A percentile compares a stretch with the other conserved stretches of the same genome.
These are phyloP conservation scores for Lepidurus arcticus DNA, from an alignment of 1,140 invertebrate species.

Conservation along the genomic window DNA sequence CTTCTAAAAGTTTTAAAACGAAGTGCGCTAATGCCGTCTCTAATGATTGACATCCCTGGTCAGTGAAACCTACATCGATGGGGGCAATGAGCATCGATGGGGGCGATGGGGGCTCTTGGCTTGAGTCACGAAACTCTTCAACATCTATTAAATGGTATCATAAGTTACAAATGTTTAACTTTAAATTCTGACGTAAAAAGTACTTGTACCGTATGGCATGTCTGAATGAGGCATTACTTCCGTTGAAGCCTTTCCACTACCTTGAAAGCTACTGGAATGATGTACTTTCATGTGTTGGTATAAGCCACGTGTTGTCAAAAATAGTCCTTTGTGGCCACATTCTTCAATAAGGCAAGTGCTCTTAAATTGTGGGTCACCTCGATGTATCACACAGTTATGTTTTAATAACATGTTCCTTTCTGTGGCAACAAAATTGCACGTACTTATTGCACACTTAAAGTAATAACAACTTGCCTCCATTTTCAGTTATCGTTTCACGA, in stretches of 20 bases:
- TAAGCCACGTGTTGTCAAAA: too few relatives aligned
- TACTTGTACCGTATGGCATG: not conserved
- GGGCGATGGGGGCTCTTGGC: not conserved
- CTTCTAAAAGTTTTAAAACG: not conserved
- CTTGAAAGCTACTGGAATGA: not conserved
- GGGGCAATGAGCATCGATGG: too few relatives aligned
- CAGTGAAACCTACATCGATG: not conserved
- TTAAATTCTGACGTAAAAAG: not conserved
- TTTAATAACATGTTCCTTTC: not conserved
- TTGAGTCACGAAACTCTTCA: not conserved
- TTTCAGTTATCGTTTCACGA: not conserved
- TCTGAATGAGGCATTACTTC: not conserved
- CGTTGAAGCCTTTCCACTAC: not conserved
- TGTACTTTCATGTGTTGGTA: not conserved
- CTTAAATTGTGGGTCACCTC: not conserved
- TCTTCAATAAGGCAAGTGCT: too few relatives aligned
- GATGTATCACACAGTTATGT: not conserved
- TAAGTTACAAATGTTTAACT: not conserved
- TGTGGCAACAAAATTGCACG: not conserved
- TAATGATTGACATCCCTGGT: not conserved
- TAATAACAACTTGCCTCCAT: not conserved
- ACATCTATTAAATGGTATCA: slow-evolving; percentile 1
- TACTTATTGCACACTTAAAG: not conserved
- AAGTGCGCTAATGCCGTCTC: not conserved
- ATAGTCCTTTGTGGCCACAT: too few relatives aligned